phyloP scores from a whole-genome alignment of 2,797 vertebrate genomes.

The Jordanella pulchra region DNA sequence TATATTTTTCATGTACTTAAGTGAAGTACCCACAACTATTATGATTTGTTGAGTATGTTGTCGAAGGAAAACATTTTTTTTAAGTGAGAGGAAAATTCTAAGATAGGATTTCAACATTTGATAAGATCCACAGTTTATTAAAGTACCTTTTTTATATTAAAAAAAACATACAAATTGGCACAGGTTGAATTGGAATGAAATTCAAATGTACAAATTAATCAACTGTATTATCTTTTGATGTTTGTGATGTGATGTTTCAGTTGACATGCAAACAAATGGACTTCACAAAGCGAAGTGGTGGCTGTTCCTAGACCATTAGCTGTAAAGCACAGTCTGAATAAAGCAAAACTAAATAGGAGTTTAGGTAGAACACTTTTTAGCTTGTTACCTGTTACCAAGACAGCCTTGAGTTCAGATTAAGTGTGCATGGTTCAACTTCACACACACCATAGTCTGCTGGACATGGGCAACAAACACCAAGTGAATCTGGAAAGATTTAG shows the following conservation, averaged over 20 bases:
- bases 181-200: background rate
- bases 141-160: background rate
- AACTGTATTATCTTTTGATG: background rate
- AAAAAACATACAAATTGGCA: background rate
- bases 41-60: background rate
- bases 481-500: background rate
- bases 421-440: background rate
- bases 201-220: background rate
- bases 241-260: background rate
- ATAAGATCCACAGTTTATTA: no score
- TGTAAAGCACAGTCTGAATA: background rate
- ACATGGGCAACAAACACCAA: background rate
- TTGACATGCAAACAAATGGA: background rate
- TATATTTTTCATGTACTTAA: background rate
- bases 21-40: background rate
- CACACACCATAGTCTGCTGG: background rate
- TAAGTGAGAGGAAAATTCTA: no score
- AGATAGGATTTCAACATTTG: no score
- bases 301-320: background rate
- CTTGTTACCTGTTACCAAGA: background rate
- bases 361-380: no score
- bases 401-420: background rate
- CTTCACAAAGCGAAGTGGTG: background rate
- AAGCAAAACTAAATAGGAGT: background rate
- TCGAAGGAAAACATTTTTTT: background rate